These are phyloP conservation scores for Myanophis thanlyinensis DNA, from an alignment of 2,113 vertebrate genomes.

Conservation along the genomic window DNA sequence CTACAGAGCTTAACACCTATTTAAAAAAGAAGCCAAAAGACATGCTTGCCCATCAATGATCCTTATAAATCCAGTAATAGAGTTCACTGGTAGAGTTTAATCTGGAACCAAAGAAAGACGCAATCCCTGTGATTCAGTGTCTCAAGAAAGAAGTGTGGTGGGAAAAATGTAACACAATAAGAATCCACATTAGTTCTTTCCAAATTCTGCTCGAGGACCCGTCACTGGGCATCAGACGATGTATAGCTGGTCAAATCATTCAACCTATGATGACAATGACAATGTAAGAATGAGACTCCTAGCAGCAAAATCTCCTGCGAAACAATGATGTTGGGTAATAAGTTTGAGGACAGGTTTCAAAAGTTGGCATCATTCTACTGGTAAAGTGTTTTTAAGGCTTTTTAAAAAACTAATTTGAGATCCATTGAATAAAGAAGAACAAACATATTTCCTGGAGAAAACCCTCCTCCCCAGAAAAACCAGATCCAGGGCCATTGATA, in stretches of 20 bases:
- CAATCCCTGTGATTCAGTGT: neutral
- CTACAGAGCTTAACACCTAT: neutral
- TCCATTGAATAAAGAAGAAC: neutral
- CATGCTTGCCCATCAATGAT: neutral
- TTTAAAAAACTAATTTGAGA: neutral
- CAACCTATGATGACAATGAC: neutral
- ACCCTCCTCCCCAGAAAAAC: neutral
- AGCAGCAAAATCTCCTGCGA: neutral
- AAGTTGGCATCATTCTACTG: neutral
- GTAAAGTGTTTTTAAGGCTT: neutral
- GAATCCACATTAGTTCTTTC: neutral
- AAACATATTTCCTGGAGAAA: neutral
- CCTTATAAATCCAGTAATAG: neutral
- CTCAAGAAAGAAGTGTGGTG: neutral
- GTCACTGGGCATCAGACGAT: neutral
- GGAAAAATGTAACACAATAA: neutral
- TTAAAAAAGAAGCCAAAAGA: neutral
- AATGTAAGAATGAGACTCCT: neutral
- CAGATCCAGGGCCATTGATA: neutral
- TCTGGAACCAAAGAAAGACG: neutral
- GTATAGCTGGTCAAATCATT: neutral
- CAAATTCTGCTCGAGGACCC: neutral
- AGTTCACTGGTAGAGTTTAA: neutral
- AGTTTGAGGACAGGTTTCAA: neutral
- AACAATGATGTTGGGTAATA: neutral